Conservation (phyloP, 2,888 invertebrate genomes). For the Ceriagrion tenellum region DNA sequence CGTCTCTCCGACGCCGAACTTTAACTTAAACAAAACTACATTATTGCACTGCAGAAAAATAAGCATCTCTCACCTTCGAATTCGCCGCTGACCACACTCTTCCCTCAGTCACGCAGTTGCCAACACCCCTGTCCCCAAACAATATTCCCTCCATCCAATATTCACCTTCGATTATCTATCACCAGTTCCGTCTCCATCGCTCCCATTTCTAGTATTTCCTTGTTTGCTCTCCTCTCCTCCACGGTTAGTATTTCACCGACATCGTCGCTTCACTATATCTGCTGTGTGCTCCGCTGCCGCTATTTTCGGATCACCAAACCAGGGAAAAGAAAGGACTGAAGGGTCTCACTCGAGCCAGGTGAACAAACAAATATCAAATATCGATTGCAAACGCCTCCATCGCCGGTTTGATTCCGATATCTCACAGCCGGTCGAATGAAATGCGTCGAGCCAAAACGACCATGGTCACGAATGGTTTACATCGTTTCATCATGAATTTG, state of each 20-base stretch:
- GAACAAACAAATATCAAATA: constrained; percentile 18
- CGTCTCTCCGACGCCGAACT: too few species aligned
- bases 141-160: neutral
- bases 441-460: neutral
- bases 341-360: neutral
- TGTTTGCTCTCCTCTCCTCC: neutral
- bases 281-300: neutral
- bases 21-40: too few species aligned
- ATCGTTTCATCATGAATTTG: neutral
- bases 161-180: neutral
- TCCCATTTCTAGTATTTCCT: neutral
- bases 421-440: neutral
- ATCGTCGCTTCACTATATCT: neutral
- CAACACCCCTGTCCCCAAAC: neutral
- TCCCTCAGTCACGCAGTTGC: neutral
- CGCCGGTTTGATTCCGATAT: neutral
- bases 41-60: too few species aligned
- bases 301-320: neutral
- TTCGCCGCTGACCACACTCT: neutral
- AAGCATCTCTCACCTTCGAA: too few species aligned
- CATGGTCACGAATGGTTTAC: neutral
- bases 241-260: neutral
- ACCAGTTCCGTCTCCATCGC: neutral
- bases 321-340: neutral
- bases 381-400: neutral